Evolutionary conservation across 2,888 invertebrate species (phyloP), one percentile per base, ranked within the genome.

Genomic region (Agrotis puta): DNA sequence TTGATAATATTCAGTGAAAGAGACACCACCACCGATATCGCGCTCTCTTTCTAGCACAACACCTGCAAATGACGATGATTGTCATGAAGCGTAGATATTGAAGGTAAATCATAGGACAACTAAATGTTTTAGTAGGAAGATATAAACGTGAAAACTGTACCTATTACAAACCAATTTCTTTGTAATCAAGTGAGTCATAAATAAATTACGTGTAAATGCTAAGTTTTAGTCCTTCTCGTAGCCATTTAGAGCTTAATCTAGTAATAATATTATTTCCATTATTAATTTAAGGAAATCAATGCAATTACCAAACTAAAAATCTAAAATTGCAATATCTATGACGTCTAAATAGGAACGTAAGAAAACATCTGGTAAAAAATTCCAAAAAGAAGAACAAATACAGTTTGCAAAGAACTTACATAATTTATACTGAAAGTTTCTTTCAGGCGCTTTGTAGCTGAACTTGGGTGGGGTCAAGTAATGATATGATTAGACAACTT

Each of bases 1-100:
- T 90, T 89, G 87, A 89, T 88, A 87, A 89, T 86, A 88, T 88
- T 86, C 85, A 82, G 81, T 70, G 77, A 79, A 64, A 80, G 84
- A 87, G 82, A 84, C 43, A 73, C 39, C 39, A 39, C 39, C 39
- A 9, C 53, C 67, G 56, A 70, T 64, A 86, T 70, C 54, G 57
- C 47, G 51, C 69, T 48, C 84, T 59, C 83, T 73, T 67, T 86
- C 82, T 33, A 69, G 64, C 77, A 65, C 58, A 73, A 79, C 77
- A 80, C 82, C 84, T 85, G 77, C 80, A 74, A 71, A 69, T 80
- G 77, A 77, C 76, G 68, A 77, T 70, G 78, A 78, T 73, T 63
- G 65, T 58, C 75, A 63, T 74, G 58, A 63, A 64, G 20, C 13
- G 47, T 27, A 27, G 20, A 64, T 54, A 39, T 48, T 45, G 7